These are phyloP conservation scores for Naso thynnoides DNA, from an alignment of 2,797 vertebrate genomes.

Conservation along the genomic window DNA sequence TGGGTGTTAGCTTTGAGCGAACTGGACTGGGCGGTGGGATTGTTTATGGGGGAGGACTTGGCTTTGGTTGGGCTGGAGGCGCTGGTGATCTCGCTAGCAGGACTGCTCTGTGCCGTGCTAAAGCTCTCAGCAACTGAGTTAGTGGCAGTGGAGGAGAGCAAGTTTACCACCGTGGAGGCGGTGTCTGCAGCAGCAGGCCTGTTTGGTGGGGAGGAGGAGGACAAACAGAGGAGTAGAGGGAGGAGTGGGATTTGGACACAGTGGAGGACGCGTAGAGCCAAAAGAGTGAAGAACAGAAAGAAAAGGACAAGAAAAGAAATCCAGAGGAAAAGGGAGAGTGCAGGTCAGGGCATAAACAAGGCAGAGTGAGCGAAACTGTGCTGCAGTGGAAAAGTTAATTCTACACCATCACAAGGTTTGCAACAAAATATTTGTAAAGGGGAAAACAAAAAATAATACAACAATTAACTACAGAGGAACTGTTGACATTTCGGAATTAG, in stretches of 20 bases:
- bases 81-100: slow-evolving; percentile 92
- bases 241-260: slow-evolving; percentile 21
- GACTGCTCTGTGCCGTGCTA: slow-evolving; percentile 93
- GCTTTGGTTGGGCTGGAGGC: slow-evolving; percentile 83
- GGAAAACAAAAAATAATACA: slow-evolving; percentile 31
- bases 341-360: slow-evolving; percentile 62
- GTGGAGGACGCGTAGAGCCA: slow-evolving; percentile 25
- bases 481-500: slow-evolving; percentile 5
- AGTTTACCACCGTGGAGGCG: slow-evolving; percentile 90
- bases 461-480: slow-evolving; percentile 22
- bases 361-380: slow-evolving; percentile 66
- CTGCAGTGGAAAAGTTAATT: slow-evolving; percentile 60
- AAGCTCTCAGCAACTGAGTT: slow-evolving; percentile 94
- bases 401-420: slow-evolving; percentile 68
- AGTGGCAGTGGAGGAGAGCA: slow-evolving; percentile 93
- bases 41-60: slow-evolving; percentile 83
- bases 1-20: slow-evolving; percentile 82
- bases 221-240: slow-evolving; percentile 16
- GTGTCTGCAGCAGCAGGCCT: slow-evolving; percentile 92
- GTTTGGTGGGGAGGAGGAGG: slow-evolving; percentile 70
- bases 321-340: slow-evolving; percentile 41
- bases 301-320: slow-evolving; percentile 45
- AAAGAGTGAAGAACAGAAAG: slow-evolving; percentile 44
- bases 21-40: slow-evolving; percentile 69
- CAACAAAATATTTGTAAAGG: slow-evolving; percentile 51